Evolutionary conservation across 2,797 vertebrate genomes (phyloP), one percentile per base, ranked within the genome.

Genomic region (Liasis olivaceus): DNA sequence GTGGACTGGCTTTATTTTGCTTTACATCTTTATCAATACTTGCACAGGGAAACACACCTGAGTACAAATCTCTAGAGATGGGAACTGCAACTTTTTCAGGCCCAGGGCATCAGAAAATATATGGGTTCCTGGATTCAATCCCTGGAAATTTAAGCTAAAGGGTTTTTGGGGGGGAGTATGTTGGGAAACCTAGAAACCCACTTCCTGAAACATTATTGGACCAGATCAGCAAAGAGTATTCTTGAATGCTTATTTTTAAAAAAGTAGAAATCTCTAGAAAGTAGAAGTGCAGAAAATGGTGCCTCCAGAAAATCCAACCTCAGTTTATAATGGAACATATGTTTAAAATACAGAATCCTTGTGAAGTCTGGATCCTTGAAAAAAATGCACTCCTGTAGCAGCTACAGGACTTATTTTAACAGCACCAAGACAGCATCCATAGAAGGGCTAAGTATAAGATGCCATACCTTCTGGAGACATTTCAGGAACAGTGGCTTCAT

Each of bases 401-500:
- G 91, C 2, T 0, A 42, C 72, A 81, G 24, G 47, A 26, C 91
- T 20, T 58, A 85, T 93, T 89, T 89, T 26, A 20, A 66, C 88
- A 60, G 84, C n/a, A 5, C 60, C 0, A 81, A 3, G 0, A 15
- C 28, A 42, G 63, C 42, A 58, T 92, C 64, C 51, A 28, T 6
- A 56, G 4, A 26, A 72, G 20, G 0, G 89, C 72, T 77, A 36
- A 84, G 66, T 66, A 1, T 36, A 93, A 42, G 28, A 91, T 77
- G 1, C 28, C 69, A 1, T 98, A 99, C 99, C 99, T 69, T 96
- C 96, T 89, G 98, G 98, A 93, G 98, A 99, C 99, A 99, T 99
- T 97, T 99, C 99, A 4, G 99, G 98, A 95, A 99, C 98, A 95
- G 97, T 98, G 95, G 98, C 98, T 89, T 98, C 96, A 94, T 99